These are phyloP conservation scores for Drosophila mojavensis DNA, from an alignment of 1,140 invertebrate species.

Conservation along the genomic window DNA sequence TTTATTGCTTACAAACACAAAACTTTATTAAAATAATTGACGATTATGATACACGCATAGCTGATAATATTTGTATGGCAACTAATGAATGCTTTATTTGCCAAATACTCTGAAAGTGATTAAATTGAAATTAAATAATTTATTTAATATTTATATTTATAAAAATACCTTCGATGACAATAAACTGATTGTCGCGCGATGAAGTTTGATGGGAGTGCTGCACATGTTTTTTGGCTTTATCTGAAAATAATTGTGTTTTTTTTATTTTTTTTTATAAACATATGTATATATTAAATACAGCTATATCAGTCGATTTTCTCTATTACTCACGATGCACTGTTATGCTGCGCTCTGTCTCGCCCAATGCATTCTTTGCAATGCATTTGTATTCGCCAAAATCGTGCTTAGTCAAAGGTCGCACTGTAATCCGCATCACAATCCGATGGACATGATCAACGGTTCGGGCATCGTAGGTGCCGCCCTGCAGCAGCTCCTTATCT, in stretches of 20 bases:
- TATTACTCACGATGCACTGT: constrained; percentile 85
- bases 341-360: constrained; percentile 86
- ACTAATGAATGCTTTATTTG: constrained; percentile 24
- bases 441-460: constrained; percentile 86
- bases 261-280: background rate
- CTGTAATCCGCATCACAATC: constrained; percentile 86
- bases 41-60: constrained; percentile 45
- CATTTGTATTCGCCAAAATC: constrained; percentile 87
- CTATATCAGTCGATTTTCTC: background rate
- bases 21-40: constrained; percentile 60
- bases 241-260: constrained; percentile 25
- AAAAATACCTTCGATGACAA: constrained; percentile 73
- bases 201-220: constrained; percentile 73
- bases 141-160: background rate
- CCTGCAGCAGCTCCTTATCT: constrained; percentile 79
- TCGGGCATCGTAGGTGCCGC: constrained; percentile 85
- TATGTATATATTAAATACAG: too few relatives aligned
- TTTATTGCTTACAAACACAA: constrained; percentile 13
- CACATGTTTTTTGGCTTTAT: constrained; percentile 75
- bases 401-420: constrained; percentile 85
- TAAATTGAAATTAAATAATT: background rate
- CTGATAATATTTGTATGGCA: constrained; percentile 10
- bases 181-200: constrained; percentile 71
- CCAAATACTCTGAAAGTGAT: constrained; percentile 57
- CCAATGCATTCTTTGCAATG: constrained; percentile 86